Percentiles rank a stretch among this genome's conserved stretches.
Evolutionary conservation across 2,888 invertebrate genomes (phyloP).

Genomic region (Lymantria monacha): DNA sequence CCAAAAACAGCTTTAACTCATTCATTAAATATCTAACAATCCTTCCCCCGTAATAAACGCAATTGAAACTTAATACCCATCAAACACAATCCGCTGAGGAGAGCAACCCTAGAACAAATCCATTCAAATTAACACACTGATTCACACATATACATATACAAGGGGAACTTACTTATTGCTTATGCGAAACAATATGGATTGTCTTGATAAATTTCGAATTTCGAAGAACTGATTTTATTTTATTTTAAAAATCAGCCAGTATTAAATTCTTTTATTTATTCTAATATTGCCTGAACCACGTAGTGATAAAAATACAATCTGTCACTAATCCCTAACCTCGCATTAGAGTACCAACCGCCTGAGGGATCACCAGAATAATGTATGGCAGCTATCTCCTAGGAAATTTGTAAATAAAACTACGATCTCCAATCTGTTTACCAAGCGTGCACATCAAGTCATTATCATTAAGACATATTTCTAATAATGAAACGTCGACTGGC

Average conservation of each 20-base stretch:
- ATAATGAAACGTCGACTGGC: too few species aligned
- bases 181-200: neutral
- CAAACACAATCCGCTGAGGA: slow-evolving; percentile 11
- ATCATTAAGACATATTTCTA: too few species aligned
- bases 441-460: too few species aligned
- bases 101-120: slow-evolving; percentile 29
- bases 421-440: too few species aligned
- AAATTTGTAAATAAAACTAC: too few species aligned
- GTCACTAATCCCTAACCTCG: too few species aligned
- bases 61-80: slow-evolving; percentile 16
- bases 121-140: slow-evolving; percentile 39
- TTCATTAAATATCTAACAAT: slow-evolving; percentile 1
- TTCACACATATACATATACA: slow-evolving; percentile 30
- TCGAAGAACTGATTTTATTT: neutral
- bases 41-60: slow-evolving; percentile 7
- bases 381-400: too few species aligned
- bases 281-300: too few species aligned
- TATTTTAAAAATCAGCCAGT: neutral
- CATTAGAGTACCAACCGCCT: too few species aligned
- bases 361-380: too few species aligned
- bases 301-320: too few species aligned
- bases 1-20: neutral
- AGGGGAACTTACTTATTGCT: neutral
- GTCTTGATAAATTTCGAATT: neutral
- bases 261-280: too few species aligned